Evolutionary conservation across 1,140 invertebrate species (phyloP).

Genomic region (Anastrepha obliqua): DNA sequence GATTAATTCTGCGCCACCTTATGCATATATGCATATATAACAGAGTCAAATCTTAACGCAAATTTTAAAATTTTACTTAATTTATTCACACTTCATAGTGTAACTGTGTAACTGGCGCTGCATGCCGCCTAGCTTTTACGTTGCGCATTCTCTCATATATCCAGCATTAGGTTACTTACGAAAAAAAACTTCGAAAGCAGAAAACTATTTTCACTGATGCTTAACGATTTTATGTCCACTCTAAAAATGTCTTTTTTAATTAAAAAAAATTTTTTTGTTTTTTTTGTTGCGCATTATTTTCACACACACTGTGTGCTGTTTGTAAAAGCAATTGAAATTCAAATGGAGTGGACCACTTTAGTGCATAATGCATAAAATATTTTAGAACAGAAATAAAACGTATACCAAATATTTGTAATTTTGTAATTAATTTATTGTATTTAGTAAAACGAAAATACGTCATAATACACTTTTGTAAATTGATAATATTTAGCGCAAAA

Average conservation of each 20-base stretch:
- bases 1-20: no score
- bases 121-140: no score
- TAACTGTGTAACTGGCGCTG: no score
- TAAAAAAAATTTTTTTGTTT: no score
- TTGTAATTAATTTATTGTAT: conserved; percentile 52
- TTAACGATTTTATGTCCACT: conserved; percentile 11
- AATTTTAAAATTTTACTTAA: no score
- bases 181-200: background rate
- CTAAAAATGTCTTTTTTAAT: background rate
- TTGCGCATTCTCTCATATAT: background rate
- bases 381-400: conserved; percentile 28
- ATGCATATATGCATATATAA: no score
- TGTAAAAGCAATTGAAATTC: background rate
- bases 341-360: background rate
- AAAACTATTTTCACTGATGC: background rate
- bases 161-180: background rate
- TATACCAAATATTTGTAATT: conserved; percentile 47
- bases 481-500: conserved; percentile 48
- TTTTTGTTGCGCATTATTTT: no score
- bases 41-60: no score
- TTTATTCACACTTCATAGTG: no score
- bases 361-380: background rate
- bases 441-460: background rate
- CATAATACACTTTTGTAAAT: conserved; percentile 42
- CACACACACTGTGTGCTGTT: background rate